Evolutionary conservation across 2,888 invertebrate genomes (phyloP).

Genomic region (Cordilura impudica): DNA sequence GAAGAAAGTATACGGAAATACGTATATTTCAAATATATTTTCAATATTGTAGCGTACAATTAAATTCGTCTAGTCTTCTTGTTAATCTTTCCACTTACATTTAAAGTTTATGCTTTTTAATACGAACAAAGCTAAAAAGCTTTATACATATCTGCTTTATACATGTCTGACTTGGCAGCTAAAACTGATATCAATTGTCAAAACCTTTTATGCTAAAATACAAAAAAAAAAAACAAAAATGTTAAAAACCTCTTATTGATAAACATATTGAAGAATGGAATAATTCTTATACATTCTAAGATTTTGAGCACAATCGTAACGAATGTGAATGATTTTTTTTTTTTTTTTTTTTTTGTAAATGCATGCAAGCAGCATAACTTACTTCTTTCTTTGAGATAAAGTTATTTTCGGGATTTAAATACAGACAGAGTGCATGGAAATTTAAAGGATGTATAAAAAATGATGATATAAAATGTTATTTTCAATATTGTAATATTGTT

Average conservation of each 20-base stretch:
- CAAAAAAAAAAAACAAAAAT: background rate
- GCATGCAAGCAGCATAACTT: background rate
- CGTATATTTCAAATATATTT: too few species aligned
- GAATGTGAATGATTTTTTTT: too few species aligned
- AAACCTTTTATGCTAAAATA: constrained; percentile 50
- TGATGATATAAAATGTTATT: constrained; percentile 10
- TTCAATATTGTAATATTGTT: too few species aligned
- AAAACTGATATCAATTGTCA: constrained; percentile 50
- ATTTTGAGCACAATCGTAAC: background rate
- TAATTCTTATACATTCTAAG: background rate
- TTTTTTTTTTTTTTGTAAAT: constrained; percentile 25
- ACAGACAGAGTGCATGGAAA: background rate
- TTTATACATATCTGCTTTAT: constrained; percentile 20
- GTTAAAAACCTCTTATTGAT: constrained; percentile 43
- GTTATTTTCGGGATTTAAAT: background rate
- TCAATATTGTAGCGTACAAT: too few species aligned
- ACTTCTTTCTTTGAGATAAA: background rate
- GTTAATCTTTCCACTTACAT: background rate
- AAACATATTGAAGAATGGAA: constrained; percentile 44
- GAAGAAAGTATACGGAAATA: too few species aligned
- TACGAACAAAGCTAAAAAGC: constrained; percentile 3
- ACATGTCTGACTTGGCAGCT: constrained; percentile 40
- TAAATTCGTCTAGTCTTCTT: too few species aligned
- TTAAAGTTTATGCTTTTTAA: background rate
- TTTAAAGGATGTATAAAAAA: constrained; percentile 14